Evolutionary conservation across 2,888 invertebrate species (phyloP).

Genomic region (Phasia obesa): DNA sequence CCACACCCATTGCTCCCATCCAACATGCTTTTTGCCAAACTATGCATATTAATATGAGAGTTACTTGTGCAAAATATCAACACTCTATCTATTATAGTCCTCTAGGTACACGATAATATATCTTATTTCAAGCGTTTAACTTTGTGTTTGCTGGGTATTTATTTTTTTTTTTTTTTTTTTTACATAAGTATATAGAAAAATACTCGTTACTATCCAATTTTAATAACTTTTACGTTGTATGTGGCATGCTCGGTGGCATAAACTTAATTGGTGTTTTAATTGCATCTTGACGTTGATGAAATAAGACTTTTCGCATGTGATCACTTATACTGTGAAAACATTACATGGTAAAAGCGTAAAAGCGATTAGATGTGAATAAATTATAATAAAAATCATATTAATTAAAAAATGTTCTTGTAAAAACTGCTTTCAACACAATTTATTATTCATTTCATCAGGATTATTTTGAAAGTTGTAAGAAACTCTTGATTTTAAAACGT

Average conservation of each 20-base stretch:
- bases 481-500: too few species aligned
- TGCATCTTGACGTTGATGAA: conserved; percentile 69
- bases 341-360: conserved; percentile 18
- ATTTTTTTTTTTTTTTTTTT: conserved; percentile 5
- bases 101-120: too few species aligned
- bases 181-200: conserved; percentile 43
- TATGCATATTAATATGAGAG: too few species aligned
- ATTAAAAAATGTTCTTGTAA: not conserved
- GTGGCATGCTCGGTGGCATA: conserved; percentile 70
- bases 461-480: too few species aligned
- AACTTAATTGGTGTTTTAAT: conserved; percentile 72
- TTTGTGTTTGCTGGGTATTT: too few species aligned
- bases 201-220: conserved; percentile 44
- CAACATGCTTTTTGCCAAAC: too few species aligned
- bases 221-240: conserved; percentile 50
- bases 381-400: conserved; percentile 26
- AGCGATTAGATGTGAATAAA: conserved; percentile 41
- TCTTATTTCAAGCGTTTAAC: too few species aligned
- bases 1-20: too few species aligned
- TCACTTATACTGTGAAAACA: conserved; percentile 37
- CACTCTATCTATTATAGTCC: too few species aligned
- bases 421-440: not conserved
- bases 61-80: too few species aligned
- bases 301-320: conserved; percentile 67
- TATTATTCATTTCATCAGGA: too few species aligned